Conservation (phyloP, 2,797 vertebrate species). For the Sitta carolinensis region DNA sequence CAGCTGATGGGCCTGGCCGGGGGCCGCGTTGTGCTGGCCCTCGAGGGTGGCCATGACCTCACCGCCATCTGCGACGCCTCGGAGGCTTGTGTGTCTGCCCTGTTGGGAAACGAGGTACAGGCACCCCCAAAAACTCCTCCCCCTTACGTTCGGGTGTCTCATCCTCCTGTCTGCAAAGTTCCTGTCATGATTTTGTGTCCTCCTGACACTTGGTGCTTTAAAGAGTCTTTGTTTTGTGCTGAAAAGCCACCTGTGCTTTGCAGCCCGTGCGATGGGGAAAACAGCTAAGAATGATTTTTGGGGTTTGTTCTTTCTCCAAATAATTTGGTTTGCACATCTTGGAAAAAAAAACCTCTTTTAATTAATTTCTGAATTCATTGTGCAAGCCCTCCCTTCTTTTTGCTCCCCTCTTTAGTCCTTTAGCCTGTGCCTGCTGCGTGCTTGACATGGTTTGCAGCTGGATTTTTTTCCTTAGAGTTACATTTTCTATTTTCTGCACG, state of each 20-base stretch:
- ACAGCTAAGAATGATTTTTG: neutral
- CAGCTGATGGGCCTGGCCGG: constrained; percentile 96
- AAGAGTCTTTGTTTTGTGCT: neutral
- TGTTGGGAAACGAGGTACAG: constrained; percentile 94
- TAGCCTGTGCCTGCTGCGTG: neutral
- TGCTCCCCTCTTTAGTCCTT: neutral
- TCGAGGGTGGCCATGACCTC: constrained; percentile 97
- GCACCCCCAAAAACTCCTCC: neutral
- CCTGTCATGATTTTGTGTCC: neutral
- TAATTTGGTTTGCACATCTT: neutral
- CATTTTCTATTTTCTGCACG: neutral
- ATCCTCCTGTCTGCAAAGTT: neutral
- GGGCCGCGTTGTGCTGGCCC: constrained; percentile 90
- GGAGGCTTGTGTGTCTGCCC: constrained; percentile 93
- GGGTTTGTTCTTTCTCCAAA: neutral
- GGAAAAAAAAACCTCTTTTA: neutral
- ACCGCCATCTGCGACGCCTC: constrained; percentile 98
- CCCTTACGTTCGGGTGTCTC: neutral
- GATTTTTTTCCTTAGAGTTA: neutral
- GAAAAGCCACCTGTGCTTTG: neutral
- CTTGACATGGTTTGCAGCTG: neutral
- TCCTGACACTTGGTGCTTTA: neutral
- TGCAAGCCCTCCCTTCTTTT: neutral
- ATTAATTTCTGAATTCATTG: neutral
- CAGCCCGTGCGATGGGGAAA: neutral